Percentiles rank a stretch among this genome's conserved stretches.
phyloP scores from a whole-genome alignment of 2,888 invertebrate genomes.

The Bellardia pandia region DNA sequence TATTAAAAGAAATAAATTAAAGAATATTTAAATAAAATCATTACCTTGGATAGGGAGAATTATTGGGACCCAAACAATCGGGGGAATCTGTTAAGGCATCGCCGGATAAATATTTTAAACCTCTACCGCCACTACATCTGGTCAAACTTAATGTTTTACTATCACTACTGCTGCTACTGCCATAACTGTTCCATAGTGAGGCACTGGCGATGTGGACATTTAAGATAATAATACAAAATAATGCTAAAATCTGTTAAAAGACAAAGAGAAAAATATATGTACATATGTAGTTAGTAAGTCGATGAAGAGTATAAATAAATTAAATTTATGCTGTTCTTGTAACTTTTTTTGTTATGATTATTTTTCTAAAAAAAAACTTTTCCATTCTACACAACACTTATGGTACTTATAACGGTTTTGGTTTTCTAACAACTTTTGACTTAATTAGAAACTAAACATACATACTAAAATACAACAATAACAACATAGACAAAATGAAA shows the following conservation, averaged over 20 bases:
- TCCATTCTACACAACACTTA: constrained; percentile 32
- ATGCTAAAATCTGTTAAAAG: constrained; percentile 79
- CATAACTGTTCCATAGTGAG: constrained; percentile 81
- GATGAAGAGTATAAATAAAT: constrained; percentile 24
- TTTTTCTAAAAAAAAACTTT: neutral
- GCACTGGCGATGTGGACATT: constrained; percentile 77
- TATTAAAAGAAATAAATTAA: neutral
- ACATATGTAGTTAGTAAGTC: constrained; percentile 3
- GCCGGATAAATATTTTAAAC: constrained; percentile 94
- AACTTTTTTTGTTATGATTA: neutral
- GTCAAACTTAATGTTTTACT: constrained; percentile 74
- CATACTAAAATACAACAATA: constrained; percentile 25
- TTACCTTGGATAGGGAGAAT: constrained; percentile 93
- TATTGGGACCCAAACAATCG: constrained; percentile 93
- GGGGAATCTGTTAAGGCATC: constrained; percentile 91
- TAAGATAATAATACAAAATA: constrained; percentile 78
- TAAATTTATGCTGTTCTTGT: constrained; percentile 27
- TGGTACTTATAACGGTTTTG: constrained; percentile 51
- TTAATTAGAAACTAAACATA: constrained; percentile 50
- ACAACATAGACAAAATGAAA: neutral
- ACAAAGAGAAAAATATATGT: constrained; percentile 8
- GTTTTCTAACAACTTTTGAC: constrained; percentile 65
- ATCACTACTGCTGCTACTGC: constrained; percentile 70
- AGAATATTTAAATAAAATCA: neutral
- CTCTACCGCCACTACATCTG: constrained; percentile 86